These are phyloP conservation scores for Odontamblyopus lacepedii DNA, from an alignment of 2,797 vertebrate species.

Conservation along the genomic window DNA sequence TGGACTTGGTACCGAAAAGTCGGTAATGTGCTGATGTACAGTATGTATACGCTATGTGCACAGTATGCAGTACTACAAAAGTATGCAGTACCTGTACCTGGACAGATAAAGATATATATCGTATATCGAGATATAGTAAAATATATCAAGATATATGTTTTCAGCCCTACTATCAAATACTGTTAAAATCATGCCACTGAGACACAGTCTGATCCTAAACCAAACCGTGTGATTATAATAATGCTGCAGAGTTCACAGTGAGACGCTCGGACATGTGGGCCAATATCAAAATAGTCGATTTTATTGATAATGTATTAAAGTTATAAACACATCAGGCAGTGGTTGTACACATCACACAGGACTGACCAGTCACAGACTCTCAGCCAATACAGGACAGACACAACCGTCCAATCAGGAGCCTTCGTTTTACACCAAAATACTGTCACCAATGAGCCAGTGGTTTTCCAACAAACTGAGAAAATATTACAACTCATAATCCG, in stretches of 20 bases:
- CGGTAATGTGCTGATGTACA: too few species aligned
- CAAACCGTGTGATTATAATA: background rate
- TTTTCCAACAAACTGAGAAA: slow-evolving; percentile 72
- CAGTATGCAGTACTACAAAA: too few species aligned
- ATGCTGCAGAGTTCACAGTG: background rate
- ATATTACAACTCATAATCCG: too few species aligned
- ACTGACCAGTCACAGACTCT: slow-evolving; percentile 42
- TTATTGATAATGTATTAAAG: slow-evolving; percentile 83
- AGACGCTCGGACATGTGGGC: slow-evolving; percentile 38
- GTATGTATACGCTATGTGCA: too few species aligned
- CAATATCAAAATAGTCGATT: slow-evolving; percentile 82
- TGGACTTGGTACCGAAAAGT: too few species aligned
- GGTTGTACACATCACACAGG: slow-evolving; percentile 73
- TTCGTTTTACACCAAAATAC: slow-evolving; percentile 22
- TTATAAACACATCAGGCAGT: slow-evolving; percentile 84
- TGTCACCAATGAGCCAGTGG: slow-evolving; percentile 37
- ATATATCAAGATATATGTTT: too few species aligned
- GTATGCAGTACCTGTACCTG: too few species aligned
- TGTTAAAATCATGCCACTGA: too few species aligned
- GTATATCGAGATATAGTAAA: too few species aligned
- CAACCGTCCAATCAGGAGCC: slow-evolving; percentile 33
- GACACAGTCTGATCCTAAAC: too few species aligned
- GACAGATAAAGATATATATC: too few species aligned
- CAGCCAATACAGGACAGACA: slow-evolving; percentile 69
- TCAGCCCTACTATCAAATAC: too few species aligned